Evolutionary conservation across 1,140 invertebrate genomes (phyloP), one percentile per base, ranked within the genome.

Genomic region (Colletes gigas): DNA sequence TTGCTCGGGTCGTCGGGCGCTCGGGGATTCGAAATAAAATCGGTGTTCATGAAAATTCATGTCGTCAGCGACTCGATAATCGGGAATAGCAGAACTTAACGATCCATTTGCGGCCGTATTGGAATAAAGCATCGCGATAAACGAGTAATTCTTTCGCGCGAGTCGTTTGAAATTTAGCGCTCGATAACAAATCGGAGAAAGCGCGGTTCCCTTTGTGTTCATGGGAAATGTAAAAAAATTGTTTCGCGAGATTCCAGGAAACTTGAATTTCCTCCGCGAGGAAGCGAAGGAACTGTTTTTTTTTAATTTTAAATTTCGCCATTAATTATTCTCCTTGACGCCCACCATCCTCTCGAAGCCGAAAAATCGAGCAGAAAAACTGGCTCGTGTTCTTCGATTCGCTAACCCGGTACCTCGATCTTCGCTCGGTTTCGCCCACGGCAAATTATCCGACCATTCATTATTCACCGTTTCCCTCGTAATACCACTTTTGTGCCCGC

Each of bases 361-460:
- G 60, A 63, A 41, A 50, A n/a, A 47, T 50, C 44, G 17, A 21
- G 2, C 10, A 50, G 7, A 67, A 1, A n/a, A 21, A 50, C 9
- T n/a, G 63, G 17, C 41, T n/a, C 9, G 30, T n/a, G 17, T 47
- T 66, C 41, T 50, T 70, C n/a, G 12, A 15, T 66, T 12, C 47
- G 9, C 44, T 4, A 57, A 9, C 19, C 8, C 9, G 44, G 30
- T n/a, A 39, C 9, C 54, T 62, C 41, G 47, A 78, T 63, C 50
- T 44, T 55, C 59, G 14, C 30, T 71, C 44, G n/a, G 50, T 78
- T 63, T 44, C 19, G 14, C 17, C 0, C n/a, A 6, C 14, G 39
- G 69, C 67, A 60, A 78, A 78, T 78, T 78, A 71, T 63, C 67
- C 7, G 7, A 7, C 14, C 5, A 14, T 78, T 78, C 69, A 78